phyloP scores from a whole-genome alignment of 2,113 vertebrate genomes.

The Argyrosomus japonicus region DNA sequence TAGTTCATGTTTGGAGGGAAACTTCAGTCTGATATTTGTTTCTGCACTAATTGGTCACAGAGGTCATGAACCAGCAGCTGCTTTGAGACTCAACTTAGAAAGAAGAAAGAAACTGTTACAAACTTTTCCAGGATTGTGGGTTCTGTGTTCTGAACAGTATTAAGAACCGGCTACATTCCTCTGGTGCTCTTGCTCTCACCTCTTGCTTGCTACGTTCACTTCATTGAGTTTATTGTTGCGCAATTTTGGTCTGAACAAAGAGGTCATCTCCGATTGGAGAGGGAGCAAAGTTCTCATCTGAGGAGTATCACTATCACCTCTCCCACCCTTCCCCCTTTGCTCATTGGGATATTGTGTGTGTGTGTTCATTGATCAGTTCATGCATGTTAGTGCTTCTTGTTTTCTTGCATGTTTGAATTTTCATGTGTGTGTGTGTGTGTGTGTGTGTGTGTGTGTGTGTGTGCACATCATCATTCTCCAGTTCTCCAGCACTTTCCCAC shows the following conservation, averaged over 20 bases:
- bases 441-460: conserved; percentile 10
- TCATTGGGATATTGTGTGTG: background rate
- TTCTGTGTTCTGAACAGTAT: background rate
- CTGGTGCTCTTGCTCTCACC: background rate
- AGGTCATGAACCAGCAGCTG: background rate
- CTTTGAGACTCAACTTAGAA: background rate
- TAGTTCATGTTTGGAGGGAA: background rate
- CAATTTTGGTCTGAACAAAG: conserved; percentile 53
- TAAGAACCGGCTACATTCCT: background rate
- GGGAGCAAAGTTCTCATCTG: conserved; percentile 44
- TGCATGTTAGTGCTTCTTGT: background rate
- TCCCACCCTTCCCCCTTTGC: background rate
- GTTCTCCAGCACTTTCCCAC: conserved; percentile 69
- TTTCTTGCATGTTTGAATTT: conserved; percentile 1
- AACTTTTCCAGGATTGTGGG: background rate
- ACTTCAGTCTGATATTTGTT: background rate
- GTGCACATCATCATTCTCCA: conserved; percentile 18
- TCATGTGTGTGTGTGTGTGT: conserved; percentile 8
- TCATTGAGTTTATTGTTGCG: conserved; percentile 16
- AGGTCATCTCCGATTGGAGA: conserved; percentile 47
- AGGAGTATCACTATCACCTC: conserved; percentile 15
- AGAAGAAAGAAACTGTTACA: background rate
- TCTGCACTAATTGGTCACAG: background rate
- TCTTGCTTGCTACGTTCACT: conserved; percentile 36
- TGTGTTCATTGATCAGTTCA: conserved; percentile 13